Evolutionary conservation across 2,888 invertebrate genomes (phyloP).

Genomic region (Rhagophthalmus giganteus): DNA sequence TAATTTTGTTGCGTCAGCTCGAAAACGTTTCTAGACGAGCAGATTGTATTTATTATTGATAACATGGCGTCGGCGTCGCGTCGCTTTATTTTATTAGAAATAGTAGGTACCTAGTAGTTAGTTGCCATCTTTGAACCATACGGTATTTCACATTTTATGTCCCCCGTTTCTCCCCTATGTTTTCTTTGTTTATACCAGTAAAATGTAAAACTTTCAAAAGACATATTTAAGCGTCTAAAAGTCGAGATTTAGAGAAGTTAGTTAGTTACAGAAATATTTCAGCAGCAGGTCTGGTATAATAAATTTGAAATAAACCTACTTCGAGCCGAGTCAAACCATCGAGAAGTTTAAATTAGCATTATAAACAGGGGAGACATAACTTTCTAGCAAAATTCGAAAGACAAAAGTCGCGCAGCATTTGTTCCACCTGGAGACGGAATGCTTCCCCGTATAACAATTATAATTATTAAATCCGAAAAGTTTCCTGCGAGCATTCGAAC

Average conservation of each 20-base stretch:
- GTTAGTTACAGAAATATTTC: too few relatives aligned
- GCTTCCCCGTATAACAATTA: constrained; percentile 16
- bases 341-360: constrained; percentile 8
- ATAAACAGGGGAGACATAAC: constrained; percentile 2
- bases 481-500: constrained; percentile 11
- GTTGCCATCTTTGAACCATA: neutral
- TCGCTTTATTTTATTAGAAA: neutral
- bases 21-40: too few relatives aligned
- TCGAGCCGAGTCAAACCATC: neutral
- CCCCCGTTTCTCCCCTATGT: neutral
- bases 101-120: neutral
- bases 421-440: constrained; percentile 16
- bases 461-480: constrained; percentile 25
- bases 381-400: constrained; percentile 2
- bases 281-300: neutral
- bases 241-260: too few relatives aligned
- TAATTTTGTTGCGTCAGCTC: too few relatives aligned
- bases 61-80: too few relatives aligned
- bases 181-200: too few relatives aligned
- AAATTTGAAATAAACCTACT: neutral
- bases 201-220: neutral
- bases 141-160: neutral
- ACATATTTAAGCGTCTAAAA: too few relatives aligned
- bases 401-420: constrained; percentile 4
- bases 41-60: too few relatives aligned